phyloP scores from a whole-genome alignment of 2,888 invertebrate species.

The Agonopterix heracliana region DNA sequence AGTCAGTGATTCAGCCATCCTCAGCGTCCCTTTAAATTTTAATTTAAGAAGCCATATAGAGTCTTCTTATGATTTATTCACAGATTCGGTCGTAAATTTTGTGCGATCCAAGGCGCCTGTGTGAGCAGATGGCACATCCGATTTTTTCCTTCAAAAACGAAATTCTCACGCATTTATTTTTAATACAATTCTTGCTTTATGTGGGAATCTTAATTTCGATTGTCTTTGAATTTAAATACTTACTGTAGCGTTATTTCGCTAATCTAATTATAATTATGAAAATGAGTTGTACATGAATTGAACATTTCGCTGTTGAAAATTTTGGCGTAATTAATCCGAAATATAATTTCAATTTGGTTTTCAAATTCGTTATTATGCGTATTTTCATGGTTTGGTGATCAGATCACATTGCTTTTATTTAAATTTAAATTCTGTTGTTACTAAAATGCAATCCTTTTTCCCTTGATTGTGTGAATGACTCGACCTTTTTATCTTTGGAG shows the following conservation, averaged over 20 bases:
- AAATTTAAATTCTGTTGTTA: no score
- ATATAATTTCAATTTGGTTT: background rate
- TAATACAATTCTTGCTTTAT: slow-evolving; percentile 2
- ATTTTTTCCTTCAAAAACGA: slow-evolving; percentile 33
- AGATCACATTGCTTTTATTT: no score
- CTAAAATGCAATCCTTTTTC: no score
- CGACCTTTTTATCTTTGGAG: no score
- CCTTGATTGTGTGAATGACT: no score
- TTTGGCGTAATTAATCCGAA: background rate
- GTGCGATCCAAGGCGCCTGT: slow-evolving; percentile 25
- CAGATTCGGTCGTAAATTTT: slow-evolving; percentile 41
- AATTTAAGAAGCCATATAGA: slow-evolving; percentile 13
- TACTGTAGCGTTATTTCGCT: background rate
- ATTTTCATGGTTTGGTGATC: background rate
- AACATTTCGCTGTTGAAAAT: background rate
- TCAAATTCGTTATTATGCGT: background rate
- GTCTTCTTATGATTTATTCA: slow-evolving; percentile 44
- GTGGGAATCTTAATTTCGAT: slow-evolving; percentile 7
- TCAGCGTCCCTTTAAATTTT: slow-evolving; percentile 6
- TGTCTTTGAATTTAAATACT: slow-evolving; percentile 3
- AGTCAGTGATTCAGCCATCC: slow-evolving; percentile 4
- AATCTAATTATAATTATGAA: slow-evolving; percentile 2
- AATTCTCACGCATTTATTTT: slow-evolving; percentile 41
- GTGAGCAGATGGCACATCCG: slow-evolving; percentile 50
- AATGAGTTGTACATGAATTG: background rate